Evolutionary conservation across 2,113 vertebrate genomes (phyloP).

Genomic region (Probosciger aterrimus): DNA sequence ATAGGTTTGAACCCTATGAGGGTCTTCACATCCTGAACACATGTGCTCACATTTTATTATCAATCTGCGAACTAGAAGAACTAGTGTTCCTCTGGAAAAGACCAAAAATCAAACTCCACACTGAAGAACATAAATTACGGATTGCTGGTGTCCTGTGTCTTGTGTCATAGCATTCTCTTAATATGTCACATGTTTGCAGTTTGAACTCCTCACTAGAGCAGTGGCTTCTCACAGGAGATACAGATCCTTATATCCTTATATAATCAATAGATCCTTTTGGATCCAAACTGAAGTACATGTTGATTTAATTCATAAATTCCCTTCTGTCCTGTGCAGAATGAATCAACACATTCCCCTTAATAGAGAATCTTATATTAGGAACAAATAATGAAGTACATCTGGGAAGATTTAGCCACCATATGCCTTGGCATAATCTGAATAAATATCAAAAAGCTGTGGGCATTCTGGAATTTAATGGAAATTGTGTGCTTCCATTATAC

Average conservation of each 20-base stretch:
- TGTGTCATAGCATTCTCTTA: background rate
- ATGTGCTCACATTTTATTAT: background rate
- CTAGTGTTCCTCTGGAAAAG: background rate
- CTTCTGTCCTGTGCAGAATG: background rate
- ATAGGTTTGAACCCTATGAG: background rate
- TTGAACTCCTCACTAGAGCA: background rate
- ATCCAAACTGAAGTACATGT: background rate
- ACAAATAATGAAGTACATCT: background rate
- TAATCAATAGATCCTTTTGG: background rate
- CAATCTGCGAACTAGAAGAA: background rate
- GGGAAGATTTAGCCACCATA: background rate
- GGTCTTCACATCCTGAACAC: background rate
- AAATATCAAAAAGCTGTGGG: background rate
- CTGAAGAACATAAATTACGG: background rate
- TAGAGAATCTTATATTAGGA: background rate
- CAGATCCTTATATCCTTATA: background rate
- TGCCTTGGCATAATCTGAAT: background rate
- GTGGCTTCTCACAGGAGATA: background rate
- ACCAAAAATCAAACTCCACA: background rate
- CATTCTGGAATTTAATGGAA: background rate
- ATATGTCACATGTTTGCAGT: background rate
- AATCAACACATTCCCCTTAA: background rate
- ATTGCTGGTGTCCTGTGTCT: background rate
- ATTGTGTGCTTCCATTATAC: background rate
- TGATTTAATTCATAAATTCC: background rate